phyloP scores from a whole-genome alignment of 2,113 vertebrate genomes.

The Heptranchias perlo region DNA sequence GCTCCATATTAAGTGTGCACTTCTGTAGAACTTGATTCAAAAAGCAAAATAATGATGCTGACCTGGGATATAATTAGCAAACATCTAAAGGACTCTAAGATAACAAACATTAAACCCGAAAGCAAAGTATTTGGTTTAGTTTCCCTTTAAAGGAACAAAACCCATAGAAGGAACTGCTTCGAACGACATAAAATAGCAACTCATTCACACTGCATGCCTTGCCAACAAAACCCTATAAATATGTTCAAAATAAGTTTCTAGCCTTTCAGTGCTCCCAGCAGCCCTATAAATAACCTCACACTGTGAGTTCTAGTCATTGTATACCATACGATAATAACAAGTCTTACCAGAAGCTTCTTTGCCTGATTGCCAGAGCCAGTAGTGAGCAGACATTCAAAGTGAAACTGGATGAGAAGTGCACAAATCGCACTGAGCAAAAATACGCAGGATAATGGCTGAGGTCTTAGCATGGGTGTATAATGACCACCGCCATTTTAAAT shows the following conservation, averaged over 20 bases:
- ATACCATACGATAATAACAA: not conserved
- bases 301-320: not conserved
- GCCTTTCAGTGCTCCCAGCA: not conserved
- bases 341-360: not conserved
- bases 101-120: not conserved
- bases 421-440: slow-evolving; percentile 42
- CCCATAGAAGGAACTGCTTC: not conserved
- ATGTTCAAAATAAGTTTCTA: not conserved
- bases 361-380: slow-evolving; percentile 1
- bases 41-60: not conserved
- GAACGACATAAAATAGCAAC: not conserved
- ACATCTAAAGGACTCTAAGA: not conserved
- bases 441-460: slow-evolving; percentile 45
- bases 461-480: slow-evolving; percentile 51
- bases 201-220: not conserved
- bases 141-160: not conserved
- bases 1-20: not conserved
- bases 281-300: not conserved
- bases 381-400: slow-evolving; percentile 7
- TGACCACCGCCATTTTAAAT: slow-evolving; percentile 59
- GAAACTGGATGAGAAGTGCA: slow-evolving; percentile 44
- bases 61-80: not conserved
- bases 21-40: not conserved
- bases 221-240: not conserved
- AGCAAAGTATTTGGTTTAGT: not conserved